A percentile compares a stretch with the other conserved stretches of the same genome.
Conservation (phyloP, 2,797 vertebrate species). For the Falco columbarius region DNA sequence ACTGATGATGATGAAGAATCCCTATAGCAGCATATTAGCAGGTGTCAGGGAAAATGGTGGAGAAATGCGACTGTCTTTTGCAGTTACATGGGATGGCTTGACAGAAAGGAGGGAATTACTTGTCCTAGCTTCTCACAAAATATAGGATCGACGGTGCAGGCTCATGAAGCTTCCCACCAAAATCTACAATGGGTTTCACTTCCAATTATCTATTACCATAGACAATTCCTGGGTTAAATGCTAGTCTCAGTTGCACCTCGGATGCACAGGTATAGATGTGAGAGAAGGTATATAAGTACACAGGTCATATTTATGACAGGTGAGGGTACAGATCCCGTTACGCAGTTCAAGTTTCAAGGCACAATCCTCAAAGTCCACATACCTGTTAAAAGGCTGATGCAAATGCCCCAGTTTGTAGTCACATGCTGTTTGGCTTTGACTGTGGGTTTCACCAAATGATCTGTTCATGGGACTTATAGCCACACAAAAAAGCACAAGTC, state of each 20-base stretch:
- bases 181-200: neutral
- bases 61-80: neutral
- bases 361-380: neutral
- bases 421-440: neutral
- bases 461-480: neutral
- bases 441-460: neutral
- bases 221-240: neutral
- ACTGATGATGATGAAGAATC: neutral
- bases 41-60: neutral
- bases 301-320: neutral
- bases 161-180: neutral
- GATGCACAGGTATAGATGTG: neutral
- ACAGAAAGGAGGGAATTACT: neutral
- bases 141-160: neutral
- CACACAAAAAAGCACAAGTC: neutral
- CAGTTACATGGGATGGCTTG: neutral
- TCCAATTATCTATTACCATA: neutral
- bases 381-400: neutral
- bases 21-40: neutral
- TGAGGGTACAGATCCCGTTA: neutral
- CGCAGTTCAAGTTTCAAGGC: neutral
- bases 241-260: neutral
- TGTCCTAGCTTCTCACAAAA: neutral
- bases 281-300: neutral
- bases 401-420: neutral